Base-by-base conservation (phyloP, 2,888 invertebrate genomes). In the Troides aeacus region DNA sequence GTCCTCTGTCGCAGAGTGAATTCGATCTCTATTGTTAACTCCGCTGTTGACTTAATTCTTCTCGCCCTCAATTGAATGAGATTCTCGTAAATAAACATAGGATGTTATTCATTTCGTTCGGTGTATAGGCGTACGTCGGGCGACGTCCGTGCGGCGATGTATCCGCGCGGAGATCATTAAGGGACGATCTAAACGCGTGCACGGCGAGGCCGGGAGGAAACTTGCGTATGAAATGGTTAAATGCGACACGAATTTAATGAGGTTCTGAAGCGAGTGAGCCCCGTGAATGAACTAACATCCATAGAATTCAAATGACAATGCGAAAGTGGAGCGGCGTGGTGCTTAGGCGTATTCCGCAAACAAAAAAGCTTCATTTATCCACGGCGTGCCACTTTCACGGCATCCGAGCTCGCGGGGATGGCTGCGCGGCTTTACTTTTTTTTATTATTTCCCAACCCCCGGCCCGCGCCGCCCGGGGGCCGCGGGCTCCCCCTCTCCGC, bases 321-420 rank as follows among this genome's bases (percentile, higher is more conserved):
- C 85, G 78, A 88, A 90, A 90, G 88, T 89, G 85, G 89, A 87
- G 80, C 90, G 87, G 78, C 81, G 87, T 81, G 80, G 81, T 82
- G 89, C 90, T 90, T 88, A 90, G 88, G 86, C 88, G 84, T 87
- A 89, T 88, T 88, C 83, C 83, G 84, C 87, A 89, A 89, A 91
- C 89, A 92, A 90, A 90, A 91, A 90, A 88, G 84, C 84, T 89
- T 90, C 89, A 92, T 92, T 92, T 91, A 90, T 91, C 88, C 90
- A 86, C 87, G 84, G 87, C 86, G 92, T 90, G 90, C 91, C 91
- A 91, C 90, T 92, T 91, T 91, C 92, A 90, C 88, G 87, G 91
- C 88, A 88, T 90, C 90, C 91, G 90, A 79, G 89, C 89, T 89
- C 82, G 89, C 87, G 87, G 90, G 88, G 87, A 85, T 86, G 83